Conservation (phyloP, 2,113 vertebrate species). For the Elephantulus edwardii region DNA sequence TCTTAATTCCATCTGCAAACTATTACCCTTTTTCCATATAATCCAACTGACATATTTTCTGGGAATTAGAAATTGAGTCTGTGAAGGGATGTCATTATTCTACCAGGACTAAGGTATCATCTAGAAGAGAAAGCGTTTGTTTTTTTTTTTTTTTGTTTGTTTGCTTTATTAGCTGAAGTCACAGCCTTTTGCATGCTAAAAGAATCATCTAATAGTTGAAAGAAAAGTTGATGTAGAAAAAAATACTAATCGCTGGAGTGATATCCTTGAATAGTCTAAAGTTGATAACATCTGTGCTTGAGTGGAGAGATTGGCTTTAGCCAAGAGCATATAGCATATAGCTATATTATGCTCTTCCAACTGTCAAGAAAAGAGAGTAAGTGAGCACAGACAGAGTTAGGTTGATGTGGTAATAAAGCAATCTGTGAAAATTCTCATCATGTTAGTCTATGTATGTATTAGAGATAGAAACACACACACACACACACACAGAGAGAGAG, state of each 20-base stretch:
- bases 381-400: accelerated
- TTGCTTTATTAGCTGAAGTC: too few species aligned
- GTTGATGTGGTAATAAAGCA: not conserved
- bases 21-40: not conserved
- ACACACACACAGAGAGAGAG: too few species aligned
- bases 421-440: not conserved
- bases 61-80: not conserved
- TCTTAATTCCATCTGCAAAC: not conserved
- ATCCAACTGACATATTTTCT: not conserved
- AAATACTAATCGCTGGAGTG: not conserved
- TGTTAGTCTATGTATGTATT: not conserved
- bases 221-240: not conserved
- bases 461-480: too few species aligned
- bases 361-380: not conserved
- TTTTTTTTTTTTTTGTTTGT: too few species aligned
- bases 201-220: too few species aligned
- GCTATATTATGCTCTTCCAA: not conserved
- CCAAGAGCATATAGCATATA: not conserved
- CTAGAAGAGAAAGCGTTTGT: not conserved
- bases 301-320: not conserved
- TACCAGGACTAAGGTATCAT: not conserved
- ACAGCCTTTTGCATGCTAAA: too few species aligned
- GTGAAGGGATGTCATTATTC: not conserved
- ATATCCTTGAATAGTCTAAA: not conserved
- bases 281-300: not conserved